phyloP scores from a whole-genome alignment of 2,797 vertebrate genomes.

The Manis javanica region DNA sequence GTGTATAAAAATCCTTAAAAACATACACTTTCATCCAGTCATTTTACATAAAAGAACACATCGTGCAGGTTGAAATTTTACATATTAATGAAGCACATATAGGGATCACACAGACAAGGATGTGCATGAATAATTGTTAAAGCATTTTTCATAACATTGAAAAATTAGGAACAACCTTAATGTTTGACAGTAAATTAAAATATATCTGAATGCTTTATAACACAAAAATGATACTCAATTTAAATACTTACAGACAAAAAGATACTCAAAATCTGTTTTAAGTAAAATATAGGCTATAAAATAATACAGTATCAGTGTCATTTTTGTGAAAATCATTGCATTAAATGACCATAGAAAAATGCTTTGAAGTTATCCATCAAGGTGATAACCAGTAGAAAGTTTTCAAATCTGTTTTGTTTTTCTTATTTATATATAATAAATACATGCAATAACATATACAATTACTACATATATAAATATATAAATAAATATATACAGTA shows the following conservation, averaged over 20 bases:
- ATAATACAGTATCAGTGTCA: background rate
- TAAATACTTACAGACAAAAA: background rate
- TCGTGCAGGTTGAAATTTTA: background rate
- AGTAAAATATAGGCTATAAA: background rate
- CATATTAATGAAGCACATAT: background rate
- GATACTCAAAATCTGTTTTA: background rate
- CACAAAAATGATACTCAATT: background rate
- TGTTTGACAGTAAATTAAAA: constrained; percentile 10
- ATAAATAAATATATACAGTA: background rate
- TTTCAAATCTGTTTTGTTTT: background rate
- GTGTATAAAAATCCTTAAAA: background rate
- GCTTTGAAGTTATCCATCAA: background rate
- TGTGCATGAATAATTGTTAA: background rate
- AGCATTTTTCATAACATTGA: background rate
- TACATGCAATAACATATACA: background rate
- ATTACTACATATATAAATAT: too few species aligned
- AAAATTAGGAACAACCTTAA: background rate
- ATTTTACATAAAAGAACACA: background rate
- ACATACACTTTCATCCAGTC: background rate
- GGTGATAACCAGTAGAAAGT: background rate
- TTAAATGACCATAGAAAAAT: background rate
- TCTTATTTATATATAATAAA: background rate
- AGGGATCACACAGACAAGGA: background rate
- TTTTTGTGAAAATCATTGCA: background rate
- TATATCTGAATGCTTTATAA: background rate